phyloP scores from a whole-genome alignment of 2,113 vertebrate genomes.

The Condylura cristata region DNA sequence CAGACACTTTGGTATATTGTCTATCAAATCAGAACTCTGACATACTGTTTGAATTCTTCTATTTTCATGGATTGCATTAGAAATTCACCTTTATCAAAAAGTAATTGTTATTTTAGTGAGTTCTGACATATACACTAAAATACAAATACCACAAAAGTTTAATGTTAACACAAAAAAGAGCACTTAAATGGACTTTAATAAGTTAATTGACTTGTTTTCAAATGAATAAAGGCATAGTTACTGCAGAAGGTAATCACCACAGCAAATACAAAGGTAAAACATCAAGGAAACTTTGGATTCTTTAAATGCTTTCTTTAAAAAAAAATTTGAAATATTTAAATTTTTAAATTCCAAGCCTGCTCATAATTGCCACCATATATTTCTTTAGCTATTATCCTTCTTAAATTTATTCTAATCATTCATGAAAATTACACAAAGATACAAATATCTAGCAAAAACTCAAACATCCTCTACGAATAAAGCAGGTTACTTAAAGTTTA shows the following conservation, averaged over 20 bases:
- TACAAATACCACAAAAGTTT: not conserved
- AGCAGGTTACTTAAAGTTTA: conserved; percentile 27
- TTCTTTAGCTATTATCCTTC: not conserved
- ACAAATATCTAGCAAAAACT: conserved; percentile 59
- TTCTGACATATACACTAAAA: not conserved
- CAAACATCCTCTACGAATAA: conserved; percentile 41
- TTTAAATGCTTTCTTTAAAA: too few species aligned
- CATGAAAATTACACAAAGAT: conserved; percentile 11
- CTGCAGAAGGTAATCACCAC: not conserved
- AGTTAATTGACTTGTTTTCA: conserved; percentile 31
- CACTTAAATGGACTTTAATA: not conserved
- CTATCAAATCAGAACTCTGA: not conserved
- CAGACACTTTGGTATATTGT: not conserved
- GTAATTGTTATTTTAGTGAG: conserved; percentile 1
- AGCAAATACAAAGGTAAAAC: not conserved
- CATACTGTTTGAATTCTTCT: conserved; percentile 35
- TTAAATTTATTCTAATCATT: not conserved
- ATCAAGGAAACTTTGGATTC: too few species aligned
- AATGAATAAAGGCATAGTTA: conserved; percentile 13
- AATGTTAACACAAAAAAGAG: conserved; percentile 14
- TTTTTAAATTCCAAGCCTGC: not conserved
- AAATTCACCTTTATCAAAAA: conserved; percentile 11
- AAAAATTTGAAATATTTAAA: too few species aligned
- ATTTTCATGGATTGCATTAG: not conserved
- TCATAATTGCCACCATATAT: not conserved